phyloP scores from a whole-genome alignment of 2,888 invertebrate genomes.

The Scaptomyza polygonia region DNA sequence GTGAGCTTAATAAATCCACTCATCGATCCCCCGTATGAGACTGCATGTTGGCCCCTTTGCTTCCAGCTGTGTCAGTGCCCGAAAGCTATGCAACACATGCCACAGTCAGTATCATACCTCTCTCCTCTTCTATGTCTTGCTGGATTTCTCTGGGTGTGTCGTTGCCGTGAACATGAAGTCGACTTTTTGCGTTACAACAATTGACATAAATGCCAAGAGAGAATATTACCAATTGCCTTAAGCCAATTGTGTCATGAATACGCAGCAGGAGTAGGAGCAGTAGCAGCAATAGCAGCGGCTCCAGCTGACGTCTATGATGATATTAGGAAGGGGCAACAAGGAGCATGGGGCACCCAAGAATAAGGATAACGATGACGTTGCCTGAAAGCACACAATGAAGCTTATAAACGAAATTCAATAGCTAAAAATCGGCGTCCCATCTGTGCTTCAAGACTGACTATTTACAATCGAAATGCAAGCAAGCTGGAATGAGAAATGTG shows the following conservation, averaged over 20 bases:
- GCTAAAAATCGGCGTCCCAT: conserved; percentile 70
- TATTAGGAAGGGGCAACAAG: neutral
- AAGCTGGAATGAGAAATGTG: neutral
- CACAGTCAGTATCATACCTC: conserved; percentile 16
- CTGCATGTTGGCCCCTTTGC: conserved; percentile 1
- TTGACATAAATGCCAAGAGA: conserved; percentile 78
- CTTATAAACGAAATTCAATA: conserved; percentile 75
- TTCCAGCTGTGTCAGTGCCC: conserved; percentile 6
- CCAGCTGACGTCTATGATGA: conserved; percentile 46
- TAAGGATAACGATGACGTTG: conserved; percentile 53
- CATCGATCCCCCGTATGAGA: conserved; percentile 32
- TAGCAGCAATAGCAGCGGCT: conserved; percentile 35
- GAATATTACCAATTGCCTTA: conserved; percentile 78
- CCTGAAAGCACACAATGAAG: conserved; percentile 53
- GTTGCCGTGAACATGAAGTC: conserved; percentile 50
- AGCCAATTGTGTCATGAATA: conserved; percentile 78
- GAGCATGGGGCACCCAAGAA: conserved; percentile 12
- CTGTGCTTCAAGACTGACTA: conserved; percentile 47
- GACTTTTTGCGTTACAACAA: conserved; percentile 69
- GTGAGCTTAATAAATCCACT: conserved; percentile 50
- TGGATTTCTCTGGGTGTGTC: conserved; percentile 3
- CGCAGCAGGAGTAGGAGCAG: conserved; percentile 43
- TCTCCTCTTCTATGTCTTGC: neutral
- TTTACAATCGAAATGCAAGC: conserved; percentile 42
- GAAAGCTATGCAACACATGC: conserved; percentile 46